phyloP scores from a whole-genome alignment of 1,140 invertebrate genomes.

The Pollicipes pollicipes region DNA sequence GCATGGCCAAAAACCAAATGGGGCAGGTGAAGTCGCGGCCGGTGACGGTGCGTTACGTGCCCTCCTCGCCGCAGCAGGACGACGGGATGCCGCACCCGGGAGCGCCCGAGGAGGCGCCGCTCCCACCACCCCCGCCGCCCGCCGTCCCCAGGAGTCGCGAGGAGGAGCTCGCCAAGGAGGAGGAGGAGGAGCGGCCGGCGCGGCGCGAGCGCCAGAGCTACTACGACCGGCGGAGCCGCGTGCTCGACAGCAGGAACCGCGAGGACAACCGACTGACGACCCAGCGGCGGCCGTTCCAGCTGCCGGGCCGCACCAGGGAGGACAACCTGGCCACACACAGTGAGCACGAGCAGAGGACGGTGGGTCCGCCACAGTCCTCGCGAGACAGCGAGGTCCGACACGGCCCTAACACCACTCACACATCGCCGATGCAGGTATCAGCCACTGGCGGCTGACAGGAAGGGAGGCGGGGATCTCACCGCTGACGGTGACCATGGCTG shows the following conservation, averaged over 20 bases:
- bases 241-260: neutral
- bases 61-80: neutral
- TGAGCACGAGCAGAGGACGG: neutral
- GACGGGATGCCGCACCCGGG: neutral
- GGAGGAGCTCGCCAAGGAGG: too few species aligned
- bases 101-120: too few species aligned
- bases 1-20: conserved; percentile 59
- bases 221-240: neutral
- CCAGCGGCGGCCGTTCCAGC: neutral
- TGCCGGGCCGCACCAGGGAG: neutral
- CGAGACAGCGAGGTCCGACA: too few species aligned
- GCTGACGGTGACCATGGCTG: too few species aligned
- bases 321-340: neutral
- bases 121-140: too few species aligned
- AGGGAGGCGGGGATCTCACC: too few species aligned
- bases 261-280: neutral
- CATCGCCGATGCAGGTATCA: too few species aligned
- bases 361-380: too few species aligned
- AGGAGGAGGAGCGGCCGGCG: neutral
- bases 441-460: too few species aligned
- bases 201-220: neutral
- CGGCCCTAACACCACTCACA: too few species aligned
- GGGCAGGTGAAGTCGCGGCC: conserved; percentile 56
- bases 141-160: neutral
- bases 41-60: conserved; percentile 34